phyloP scores from a whole-genome alignment of 2,113 vertebrate species.

The Cariama cristata region DNA sequence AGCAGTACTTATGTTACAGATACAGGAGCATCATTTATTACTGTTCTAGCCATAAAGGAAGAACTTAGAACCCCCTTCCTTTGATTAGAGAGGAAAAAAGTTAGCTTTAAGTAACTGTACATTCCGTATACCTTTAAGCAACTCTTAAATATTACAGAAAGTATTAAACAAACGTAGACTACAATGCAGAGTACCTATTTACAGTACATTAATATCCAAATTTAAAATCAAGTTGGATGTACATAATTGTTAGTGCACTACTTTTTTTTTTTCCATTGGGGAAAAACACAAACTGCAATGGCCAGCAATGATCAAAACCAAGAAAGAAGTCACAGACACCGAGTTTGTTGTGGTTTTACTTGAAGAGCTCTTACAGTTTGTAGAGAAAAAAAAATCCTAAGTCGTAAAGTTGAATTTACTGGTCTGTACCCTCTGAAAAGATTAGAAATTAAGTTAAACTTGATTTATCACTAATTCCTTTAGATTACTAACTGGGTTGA shows the following conservation, averaged over 20 bases:
- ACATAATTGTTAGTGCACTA: constrained; percentile 81
- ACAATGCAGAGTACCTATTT: constrained; percentile 96
- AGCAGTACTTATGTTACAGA: constrained; percentile 82
- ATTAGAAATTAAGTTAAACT: constrained; percentile 68
- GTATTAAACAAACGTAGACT: constrained; percentile 92
- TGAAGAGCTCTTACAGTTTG: constrained; percentile 67
- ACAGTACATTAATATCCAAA: constrained; percentile 90
- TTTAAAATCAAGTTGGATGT: constrained; percentile 82
- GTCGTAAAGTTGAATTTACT: constrained; percentile 53
- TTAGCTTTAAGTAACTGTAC: constrained; percentile 91
- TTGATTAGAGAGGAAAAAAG: constrained; percentile 70
- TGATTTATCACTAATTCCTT: constrained; percentile 64
- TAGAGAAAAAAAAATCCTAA: constrained; percentile 15
- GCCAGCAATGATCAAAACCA: constrained; percentile 71
- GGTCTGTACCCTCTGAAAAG: constrained; percentile 65
- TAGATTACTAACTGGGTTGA: constrained; percentile 51
- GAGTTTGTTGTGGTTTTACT: constrained; percentile 71
- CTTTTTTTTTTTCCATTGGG: constrained; percentile 64
- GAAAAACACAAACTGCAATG: constrained; percentile 65
- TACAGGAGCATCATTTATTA: constrained; percentile 89
- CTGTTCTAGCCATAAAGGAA: constrained; percentile 86
- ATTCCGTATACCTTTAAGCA: constrained; percentile 89
- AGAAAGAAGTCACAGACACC: constrained; percentile 72
- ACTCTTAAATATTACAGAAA: constrained; percentile 92
- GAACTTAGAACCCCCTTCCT: constrained; percentile 78